Evolutionary conservation across 35 echinoderm and acorn worm genomes (phyloP).

Genomic region (Chiridota heheva): DNA sequence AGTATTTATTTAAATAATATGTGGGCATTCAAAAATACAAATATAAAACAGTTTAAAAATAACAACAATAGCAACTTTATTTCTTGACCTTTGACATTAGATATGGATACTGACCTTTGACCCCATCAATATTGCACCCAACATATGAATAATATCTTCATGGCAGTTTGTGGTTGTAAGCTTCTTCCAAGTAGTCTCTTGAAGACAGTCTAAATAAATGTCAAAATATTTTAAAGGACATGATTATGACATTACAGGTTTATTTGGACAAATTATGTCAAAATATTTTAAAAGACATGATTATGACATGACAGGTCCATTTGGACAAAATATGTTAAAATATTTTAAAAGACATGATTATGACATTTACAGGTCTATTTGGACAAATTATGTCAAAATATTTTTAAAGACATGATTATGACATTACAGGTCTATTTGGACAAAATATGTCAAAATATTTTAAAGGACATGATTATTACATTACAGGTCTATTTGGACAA

Average conservation of each 20-base stretch:
- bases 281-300: background rate
- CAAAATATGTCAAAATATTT: too few relatives aligned
- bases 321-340: background rate
- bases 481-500: too few relatives aligned
- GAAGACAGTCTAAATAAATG: conserved; percentile 52
- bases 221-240: background rate
- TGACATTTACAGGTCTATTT: background rate
- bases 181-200: conserved; percentile 44
- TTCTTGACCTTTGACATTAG: too few relatives aligned
- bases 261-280: background rate
- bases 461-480: too few relatives aligned
- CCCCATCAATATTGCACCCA: conserved; percentile 87
- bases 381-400: background rate
- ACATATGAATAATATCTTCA: conserved; percentile 70
- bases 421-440: too few relatives aligned
- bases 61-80: too few relatives aligned
- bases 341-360: background rate
- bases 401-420: too few relatives aligned
- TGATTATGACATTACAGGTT: background rate
- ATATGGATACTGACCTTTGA: conserved; percentile 54
- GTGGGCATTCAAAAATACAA: too few relatives aligned
- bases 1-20: too few relatives aligned
- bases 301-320: background rate
- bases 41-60: too few relatives aligned
- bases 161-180: conserved; percentile 44